Percentiles rank a stretch among this genome's conserved stretches.
Conservation (phyloP, 2,113 vertebrate genomes). For the Potamarius usumacintae region DNA sequence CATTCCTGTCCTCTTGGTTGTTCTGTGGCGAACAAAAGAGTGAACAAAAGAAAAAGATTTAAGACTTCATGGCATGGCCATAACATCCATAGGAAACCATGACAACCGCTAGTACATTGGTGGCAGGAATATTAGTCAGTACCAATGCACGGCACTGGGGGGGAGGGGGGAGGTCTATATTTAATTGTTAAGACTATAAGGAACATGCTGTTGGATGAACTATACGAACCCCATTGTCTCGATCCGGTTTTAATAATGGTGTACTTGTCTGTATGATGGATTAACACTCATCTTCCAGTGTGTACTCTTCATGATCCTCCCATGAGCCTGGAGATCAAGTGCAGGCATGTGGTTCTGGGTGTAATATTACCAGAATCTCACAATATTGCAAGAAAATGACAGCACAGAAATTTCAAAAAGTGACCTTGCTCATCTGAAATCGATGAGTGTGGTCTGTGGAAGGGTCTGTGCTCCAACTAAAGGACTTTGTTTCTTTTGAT, state of each 20-base stretch:
- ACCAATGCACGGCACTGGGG: background rate
- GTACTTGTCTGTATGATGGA: constrained; percentile 11
- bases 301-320: constrained; percentile 6
- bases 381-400: background rate
- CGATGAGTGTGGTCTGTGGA: background rate
- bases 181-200: background rate
- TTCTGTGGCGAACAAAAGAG: background rate
- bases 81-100: background rate
- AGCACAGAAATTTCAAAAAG: constrained; percentile 23
- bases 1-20: no score
- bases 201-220: background rate
- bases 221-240: background rate
- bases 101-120: background rate
- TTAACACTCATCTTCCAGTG: background rate
- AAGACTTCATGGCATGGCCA: background rate
- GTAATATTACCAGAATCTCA: background rate
- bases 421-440: constrained; percentile 13
- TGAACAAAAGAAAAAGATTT: background rate
- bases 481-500: constrained; percentile 1
- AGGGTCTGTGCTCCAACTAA: background rate
- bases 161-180: background rate
- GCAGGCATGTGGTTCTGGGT: background rate
- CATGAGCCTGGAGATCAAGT: background rate
- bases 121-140: background rate
- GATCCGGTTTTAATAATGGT: background rate